These are phyloP conservation scores for Archaeoteleia sp. DNA, from an alignment of 2,888 invertebrate species.

Conservation along the genomic window DNA sequence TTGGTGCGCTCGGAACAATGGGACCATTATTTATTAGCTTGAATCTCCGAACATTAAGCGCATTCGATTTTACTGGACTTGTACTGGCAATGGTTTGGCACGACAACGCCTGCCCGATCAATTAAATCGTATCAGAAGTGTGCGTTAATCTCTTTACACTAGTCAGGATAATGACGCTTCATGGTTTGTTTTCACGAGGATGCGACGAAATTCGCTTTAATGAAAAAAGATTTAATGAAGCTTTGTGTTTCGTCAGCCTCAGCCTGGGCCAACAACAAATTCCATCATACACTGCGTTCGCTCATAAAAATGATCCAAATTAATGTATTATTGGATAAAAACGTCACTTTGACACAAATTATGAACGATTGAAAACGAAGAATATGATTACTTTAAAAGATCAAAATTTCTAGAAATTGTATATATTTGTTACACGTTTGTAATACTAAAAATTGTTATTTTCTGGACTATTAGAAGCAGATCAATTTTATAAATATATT, in stretches of 20 bases:
- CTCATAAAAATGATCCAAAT: slow-evolving; percentile 14
- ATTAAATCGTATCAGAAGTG: slow-evolving; percentile 53
- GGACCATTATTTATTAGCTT: slow-evolving; percentile 66
- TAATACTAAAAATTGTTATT: too few species aligned
- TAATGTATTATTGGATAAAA: too few species aligned
- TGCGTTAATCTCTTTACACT: slow-evolving; percentile 42
- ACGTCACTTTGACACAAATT: too few species aligned
- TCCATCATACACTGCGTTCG: slow-evolving; percentile 5
- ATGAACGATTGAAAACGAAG: too few species aligned
- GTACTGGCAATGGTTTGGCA: slow-evolving; percentile 43
- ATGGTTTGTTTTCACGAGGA: slow-evolving; percentile 24
- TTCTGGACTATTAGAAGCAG: too few species aligned
- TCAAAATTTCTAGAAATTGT: too few species aligned
- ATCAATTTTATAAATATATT: too few species aligned
- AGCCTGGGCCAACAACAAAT: slow-evolving; percentile 1
- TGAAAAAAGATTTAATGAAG: slow-evolving; percentile 22
- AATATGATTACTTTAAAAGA: too few species aligned
- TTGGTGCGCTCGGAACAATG: slow-evolving; percentile 61
- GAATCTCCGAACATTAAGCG: slow-evolving; percentile 62
- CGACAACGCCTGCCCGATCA: slow-evolving; percentile 51
- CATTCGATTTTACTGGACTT: slow-evolving; percentile 52
- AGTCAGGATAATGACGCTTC: slow-evolving; percentile 32
- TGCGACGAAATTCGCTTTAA: slow-evolving; percentile 28
- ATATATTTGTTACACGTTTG: too few species aligned
- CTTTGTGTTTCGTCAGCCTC: slow-evolving; percentile 18